These are phyloP conservation scores for Nixonia krombeini DNA, from an alignment of 1,140 invertebrate genomes.

Conservation along the genomic window DNA sequence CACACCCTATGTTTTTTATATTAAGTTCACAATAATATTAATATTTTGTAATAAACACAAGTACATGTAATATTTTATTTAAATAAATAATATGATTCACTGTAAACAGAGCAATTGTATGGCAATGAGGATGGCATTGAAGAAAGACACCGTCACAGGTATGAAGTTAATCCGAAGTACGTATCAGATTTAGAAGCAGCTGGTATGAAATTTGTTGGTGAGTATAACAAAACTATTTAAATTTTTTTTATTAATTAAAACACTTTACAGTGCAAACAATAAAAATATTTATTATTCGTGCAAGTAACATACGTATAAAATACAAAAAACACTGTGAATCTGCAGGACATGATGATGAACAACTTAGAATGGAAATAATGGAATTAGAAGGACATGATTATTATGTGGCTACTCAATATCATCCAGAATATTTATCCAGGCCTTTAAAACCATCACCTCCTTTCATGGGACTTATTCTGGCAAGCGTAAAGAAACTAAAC, in stretches of 20 bases:
- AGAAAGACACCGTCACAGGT: constrained; percentile 97
- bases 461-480: constrained; percentile 94
- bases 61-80: too few species aligned
- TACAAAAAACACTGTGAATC: too few species aligned
- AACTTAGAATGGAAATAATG: constrained; percentile 90
- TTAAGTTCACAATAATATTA: too few species aligned
- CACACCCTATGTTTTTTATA: too few species aligned
- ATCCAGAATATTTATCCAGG: constrained; percentile 96
- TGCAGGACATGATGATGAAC: constrained; percentile 77
- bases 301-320: too few species aligned
- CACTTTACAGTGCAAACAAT: too few species aligned
- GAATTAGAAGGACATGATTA: constrained; percentile 86
- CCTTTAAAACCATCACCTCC: constrained; percentile 95
- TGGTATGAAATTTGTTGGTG: constrained; percentile 93
- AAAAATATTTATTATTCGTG: background rate
- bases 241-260: too few species aligned
- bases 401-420: constrained; percentile 96
- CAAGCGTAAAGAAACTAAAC: constrained; percentile 84
- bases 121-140: constrained; percentile 86
- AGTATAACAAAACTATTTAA: too few species aligned
- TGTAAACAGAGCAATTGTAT: constrained; percentile 83
- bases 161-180: constrained; percentile 94
- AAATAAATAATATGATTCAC: constrained; percentile 8
- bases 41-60: too few species aligned
- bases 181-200: constrained; percentile 83